Base-by-base conservation (phyloP, 2,797 vertebrate species). In the Margarornis squamiger region DNA sequence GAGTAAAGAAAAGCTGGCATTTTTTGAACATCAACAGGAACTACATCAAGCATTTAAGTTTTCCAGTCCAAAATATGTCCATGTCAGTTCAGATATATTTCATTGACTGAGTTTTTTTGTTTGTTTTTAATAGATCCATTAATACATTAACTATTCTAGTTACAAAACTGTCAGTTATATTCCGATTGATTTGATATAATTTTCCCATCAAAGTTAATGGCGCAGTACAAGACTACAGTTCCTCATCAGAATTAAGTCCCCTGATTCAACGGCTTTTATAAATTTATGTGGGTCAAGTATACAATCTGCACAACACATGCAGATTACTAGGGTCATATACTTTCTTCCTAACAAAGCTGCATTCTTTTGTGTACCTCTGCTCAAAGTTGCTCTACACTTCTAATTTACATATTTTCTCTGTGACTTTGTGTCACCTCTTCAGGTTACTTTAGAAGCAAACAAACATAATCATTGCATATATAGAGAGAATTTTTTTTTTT, bases 161-260 rank as follows among this genome's bases (percentile, higher is more conserved):
- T 88, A 78, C 41, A 81, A 80, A 95, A 90, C 49, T 62, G 49
- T 80, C 51, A 84, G 88, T 92, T 86, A 77, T 91, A 43, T 84
- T 88, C 55, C 66, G 86, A 66, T 88, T 78, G 46, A 95, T 51
- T 49, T 78, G 66, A 92, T 66, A 57, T 30, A 85, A 94, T 96
- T 88, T 93, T 88, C 84, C 71, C 6, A 4, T 73, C 88, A 93
- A 74, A 81, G 82, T 67, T 95, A 93, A 93, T 77, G 30, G 27
- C 77, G 41, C 71, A 51, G 48, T 85, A 79, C 45, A 52, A 93
- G 39, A 82, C 62, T 39, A 72, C 21, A 73, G 59, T 54, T 76
- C 26, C n/a, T 70, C 21, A 79, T 79, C 63, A 62, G 48, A 89
- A 89, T 76, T 66, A 90, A 70, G 58, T 81, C 17, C 59, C 57